Conservation (phyloP, 2,113 vertebrate genomes). For the Mus musculus region DNA sequence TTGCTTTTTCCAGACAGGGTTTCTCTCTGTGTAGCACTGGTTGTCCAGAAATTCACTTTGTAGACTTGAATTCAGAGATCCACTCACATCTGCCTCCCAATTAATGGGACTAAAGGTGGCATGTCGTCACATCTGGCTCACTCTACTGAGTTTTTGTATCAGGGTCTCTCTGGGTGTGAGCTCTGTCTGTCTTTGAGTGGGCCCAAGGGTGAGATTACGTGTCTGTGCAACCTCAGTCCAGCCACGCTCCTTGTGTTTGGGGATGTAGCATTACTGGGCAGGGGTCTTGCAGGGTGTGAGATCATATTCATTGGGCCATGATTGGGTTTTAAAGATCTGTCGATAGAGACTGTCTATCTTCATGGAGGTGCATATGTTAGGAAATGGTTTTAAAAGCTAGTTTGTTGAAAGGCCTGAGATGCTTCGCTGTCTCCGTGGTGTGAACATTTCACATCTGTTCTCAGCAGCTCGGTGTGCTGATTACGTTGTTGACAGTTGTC, state of each 20-base stretch:
- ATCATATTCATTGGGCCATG: not conserved
- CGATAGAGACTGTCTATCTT: not conserved
- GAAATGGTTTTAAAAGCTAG: not conserved
- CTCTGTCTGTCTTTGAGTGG: fast-evolving
- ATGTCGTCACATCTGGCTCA: not conserved
- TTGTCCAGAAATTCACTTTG: not conserved
- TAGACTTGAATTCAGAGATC: not conserved
- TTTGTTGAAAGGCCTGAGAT: not conserved
- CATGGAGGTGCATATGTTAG: too few species aligned
- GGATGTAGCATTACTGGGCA: not conserved
- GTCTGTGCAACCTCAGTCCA: too few species aligned
- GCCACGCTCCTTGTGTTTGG: not conserved
- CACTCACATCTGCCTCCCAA: not conserved
- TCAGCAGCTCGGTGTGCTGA: not conserved
- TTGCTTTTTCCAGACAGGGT: not conserved
- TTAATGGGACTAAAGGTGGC: too few species aligned
- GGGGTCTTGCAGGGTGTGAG: fast-evolving
- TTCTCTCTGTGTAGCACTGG: not conserved
- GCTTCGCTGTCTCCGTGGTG: not conserved
- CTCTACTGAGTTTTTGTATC: not conserved
- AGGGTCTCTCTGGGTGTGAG: not conserved
- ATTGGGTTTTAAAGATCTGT: not conserved
- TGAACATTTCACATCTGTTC: not conserved
- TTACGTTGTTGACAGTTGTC: too few species aligned
- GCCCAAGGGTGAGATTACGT: not conserved